Percentiles rank a stretch among this genome's conserved stretches.
These are phyloP conservation scores for Athalia cordata DNA, from an alignment of 2,888 invertebrate species.

Conservation along the genomic window DNA sequence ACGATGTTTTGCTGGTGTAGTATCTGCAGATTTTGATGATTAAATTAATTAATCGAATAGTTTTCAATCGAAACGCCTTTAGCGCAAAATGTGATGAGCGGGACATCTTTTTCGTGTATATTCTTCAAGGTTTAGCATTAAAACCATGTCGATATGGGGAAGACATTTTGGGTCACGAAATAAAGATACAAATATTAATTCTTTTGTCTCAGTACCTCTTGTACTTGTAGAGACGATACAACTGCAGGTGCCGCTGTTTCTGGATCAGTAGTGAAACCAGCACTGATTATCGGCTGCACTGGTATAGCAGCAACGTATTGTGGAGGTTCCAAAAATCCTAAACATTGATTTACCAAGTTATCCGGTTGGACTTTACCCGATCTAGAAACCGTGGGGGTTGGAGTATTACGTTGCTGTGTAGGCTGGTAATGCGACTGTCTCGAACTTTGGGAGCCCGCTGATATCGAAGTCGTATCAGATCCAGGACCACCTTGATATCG, in stretches of 20 bases:
- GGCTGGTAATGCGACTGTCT: constrained; percentile 75
- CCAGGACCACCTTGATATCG: constrained; percentile 69
- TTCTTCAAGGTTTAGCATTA: too few relatives aligned
- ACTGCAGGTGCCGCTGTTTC: constrained; percentile 64
- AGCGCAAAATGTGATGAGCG: too few relatives aligned
- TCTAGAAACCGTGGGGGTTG: constrained; percentile 50
- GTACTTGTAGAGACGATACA: constrained; percentile 61
- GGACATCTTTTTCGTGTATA: too few relatives aligned
- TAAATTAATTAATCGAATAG: too few relatives aligned
- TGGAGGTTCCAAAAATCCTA: constrained; percentile 70
- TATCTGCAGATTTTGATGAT: constrained; percentile 54
- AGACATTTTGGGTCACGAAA: background rate
- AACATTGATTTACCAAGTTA: constrained; percentile 61
- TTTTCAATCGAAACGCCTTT: too few relatives aligned
- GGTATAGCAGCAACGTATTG: constrained; percentile 78
- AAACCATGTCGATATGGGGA: background rate
- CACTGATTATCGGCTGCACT: constrained; percentile 76
- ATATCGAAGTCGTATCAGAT: constrained; percentile 81
- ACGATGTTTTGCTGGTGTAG: constrained; percentile 73
- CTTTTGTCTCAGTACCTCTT: constrained; percentile 58
- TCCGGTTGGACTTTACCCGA: constrained; percentile 56
- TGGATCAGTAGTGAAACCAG: constrained; percentile 71
- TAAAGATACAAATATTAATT: too few relatives aligned
- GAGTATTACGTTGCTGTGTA: constrained; percentile 22
- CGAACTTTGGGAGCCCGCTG: constrained; percentile 81